phyloP scores from a whole-genome alignment of 2,888 invertebrate species.

The Byasa hedistus region DNA sequence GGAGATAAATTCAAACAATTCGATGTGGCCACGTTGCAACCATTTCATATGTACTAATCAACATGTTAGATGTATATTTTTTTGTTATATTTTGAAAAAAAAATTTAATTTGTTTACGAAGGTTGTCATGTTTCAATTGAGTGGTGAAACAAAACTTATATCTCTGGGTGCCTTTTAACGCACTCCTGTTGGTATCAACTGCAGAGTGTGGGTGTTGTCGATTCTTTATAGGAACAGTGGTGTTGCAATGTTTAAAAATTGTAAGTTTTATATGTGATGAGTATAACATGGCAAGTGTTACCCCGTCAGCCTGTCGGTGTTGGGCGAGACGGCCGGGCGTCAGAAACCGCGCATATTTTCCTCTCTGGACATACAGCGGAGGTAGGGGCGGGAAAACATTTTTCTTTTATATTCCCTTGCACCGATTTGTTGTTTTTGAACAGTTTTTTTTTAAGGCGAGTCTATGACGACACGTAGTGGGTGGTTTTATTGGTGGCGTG shows the following conservation, averaged over 20 bases:
- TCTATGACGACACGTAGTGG: constrained; percentile 36
- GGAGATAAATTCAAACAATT: too few species aligned
- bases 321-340: constrained; percentile 69
- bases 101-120: too few species aligned
- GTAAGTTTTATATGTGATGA: background rate
- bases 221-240: too few species aligned
- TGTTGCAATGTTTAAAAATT: background rate
- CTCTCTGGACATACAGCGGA: constrained; percentile 75
- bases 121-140: too few species aligned
- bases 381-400: constrained; percentile 52
- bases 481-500: constrained; percentile 39
- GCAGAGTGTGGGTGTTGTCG: too few species aligned
- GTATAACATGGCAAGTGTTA: constrained; percentile 36
- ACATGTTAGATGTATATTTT: too few species aligned
- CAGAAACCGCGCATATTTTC: constrained; percentile 78
- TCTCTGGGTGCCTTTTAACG: too few species aligned
- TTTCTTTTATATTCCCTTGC: background rate
- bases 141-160: too few species aligned
- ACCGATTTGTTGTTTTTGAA: constrained; percentile 21
- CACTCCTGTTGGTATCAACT: too few species aligned
- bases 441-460: constrained; percentile 26
- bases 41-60: too few species aligned
- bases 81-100: too few species aligned
- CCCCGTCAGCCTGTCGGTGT: constrained; percentile 69
- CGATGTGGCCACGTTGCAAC: too few species aligned